A percentile compares a stretch with the other conserved stretches of the same genome.
Conservation (phyloP, 2,888 invertebrate genomes). For the Acrocera orbiculus region DNA sequence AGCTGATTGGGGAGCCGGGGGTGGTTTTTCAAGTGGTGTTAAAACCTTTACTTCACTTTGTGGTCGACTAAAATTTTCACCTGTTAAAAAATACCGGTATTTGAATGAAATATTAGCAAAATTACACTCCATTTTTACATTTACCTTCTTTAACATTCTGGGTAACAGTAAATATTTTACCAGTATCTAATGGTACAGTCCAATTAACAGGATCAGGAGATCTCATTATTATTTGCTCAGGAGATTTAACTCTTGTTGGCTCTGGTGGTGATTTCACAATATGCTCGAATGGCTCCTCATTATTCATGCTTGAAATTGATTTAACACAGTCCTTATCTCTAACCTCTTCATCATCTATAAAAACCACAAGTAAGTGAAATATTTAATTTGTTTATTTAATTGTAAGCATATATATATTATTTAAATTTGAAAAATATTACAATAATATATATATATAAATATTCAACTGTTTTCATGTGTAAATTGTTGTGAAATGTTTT, state of each 20-base stretch:
- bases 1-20: slow-evolving; percentile 47
- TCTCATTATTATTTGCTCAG: slow-evolving; percentile 80
- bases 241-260: slow-evolving; percentile 82
- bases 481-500: too few relatives aligned
- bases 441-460: too few relatives aligned
- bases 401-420: neutral
- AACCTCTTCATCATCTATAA: slow-evolving; percentile 26
- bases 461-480: too few relatives aligned
- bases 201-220: slow-evolving; percentile 90
- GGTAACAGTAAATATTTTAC: slow-evolving; percentile 83
- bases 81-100: too few relatives aligned
- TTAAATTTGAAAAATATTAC: too few relatives aligned
- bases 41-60: slow-evolving; percentile 75
- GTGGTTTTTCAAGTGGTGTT: slow-evolving; percentile 43
- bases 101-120: too few relatives aligned
- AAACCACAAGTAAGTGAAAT: neutral
- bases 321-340: slow-evolving; percentile 23
- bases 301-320: slow-evolving; percentile 24
- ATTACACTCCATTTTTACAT: slow-evolving; percentile 1
- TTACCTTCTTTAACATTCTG: slow-evolving; percentile 72
- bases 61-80: slow-evolving; percentile 65
- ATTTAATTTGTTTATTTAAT: neutral
- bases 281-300: slow-evolving; percentile 36
- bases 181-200: slow-evolving; percentile 86
- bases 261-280: slow-evolving; percentile 86